These are phyloP conservation scores for Piprites chloris DNA, from an alignment of 2,113 vertebrate genomes.

Conservation along the genomic window DNA sequence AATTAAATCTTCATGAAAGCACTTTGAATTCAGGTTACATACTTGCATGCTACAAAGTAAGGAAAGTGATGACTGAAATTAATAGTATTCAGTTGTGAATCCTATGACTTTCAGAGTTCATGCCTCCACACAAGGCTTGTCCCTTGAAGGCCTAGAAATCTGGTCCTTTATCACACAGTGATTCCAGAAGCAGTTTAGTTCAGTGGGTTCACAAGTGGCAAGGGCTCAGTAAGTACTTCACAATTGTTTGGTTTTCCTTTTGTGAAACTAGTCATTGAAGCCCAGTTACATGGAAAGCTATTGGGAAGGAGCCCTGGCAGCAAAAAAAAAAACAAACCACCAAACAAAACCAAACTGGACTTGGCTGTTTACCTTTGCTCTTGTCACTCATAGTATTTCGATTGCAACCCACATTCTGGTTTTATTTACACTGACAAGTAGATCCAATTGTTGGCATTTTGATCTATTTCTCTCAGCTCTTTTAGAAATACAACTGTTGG, in stretches of 20 bases:
- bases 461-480: not conserved
- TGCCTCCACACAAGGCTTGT: not conserved
- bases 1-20: not conserved
- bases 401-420: not conserved
- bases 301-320: not conserved
- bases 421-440: not conserved
- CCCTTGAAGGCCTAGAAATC: not conserved
- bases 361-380: not conserved
- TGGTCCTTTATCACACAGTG: not conserved
- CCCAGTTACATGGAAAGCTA: not conserved
- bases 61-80: not conserved
- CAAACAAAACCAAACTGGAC: not conserved
- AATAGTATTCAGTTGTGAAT: not conserved
- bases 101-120: not conserved
- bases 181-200: not conserved
- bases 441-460: not conserved
- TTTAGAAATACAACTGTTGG: not conserved
- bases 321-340: not conserved
- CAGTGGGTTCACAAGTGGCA: not conserved
- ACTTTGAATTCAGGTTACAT: not conserved
- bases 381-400: not conserved
- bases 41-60: not conserved
- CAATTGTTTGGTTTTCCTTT: not conserved
- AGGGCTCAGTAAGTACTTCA: not conserved
- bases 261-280: not conserved